These are phyloP conservation scores for Apomyelois bistriatella DNA, from an alignment of 2,888 invertebrate genomes.

Conservation along the genomic window DNA sequence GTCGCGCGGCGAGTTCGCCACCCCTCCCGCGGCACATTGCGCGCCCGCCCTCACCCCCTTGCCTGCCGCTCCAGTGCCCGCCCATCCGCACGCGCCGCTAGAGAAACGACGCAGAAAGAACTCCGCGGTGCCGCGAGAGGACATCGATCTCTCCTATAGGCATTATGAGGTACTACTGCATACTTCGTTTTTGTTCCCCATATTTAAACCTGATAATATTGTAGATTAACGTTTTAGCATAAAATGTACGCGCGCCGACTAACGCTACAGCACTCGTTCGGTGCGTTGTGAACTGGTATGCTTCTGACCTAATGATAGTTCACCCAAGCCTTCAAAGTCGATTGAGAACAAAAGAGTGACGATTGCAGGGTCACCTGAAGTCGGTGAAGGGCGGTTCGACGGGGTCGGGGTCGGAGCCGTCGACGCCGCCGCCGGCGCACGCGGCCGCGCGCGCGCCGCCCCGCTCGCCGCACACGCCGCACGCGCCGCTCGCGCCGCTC, in stretches of 20 bases:
- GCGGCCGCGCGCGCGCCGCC: conserved; percentile 45
- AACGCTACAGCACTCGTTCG: too few relatives aligned
- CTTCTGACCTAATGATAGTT: too few relatives aligned
- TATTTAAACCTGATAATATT: too few relatives aligned
- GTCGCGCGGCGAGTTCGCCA: conserved; percentile 65
- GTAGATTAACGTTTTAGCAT: too few relatives aligned
- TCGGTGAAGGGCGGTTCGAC: conserved; percentile 59
- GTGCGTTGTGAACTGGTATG: too few relatives aligned
- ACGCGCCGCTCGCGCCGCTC: conserved; percentile 54
- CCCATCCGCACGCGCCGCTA: conserved; percentile 39
- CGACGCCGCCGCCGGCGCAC: conserved; percentile 74
- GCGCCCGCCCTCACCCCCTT: conserved; percentile 53
- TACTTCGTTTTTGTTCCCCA: too few relatives aligned
- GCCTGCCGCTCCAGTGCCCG: conserved; percentile 39
- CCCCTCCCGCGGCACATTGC: conserved; percentile 62
- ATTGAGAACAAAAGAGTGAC: background rate
- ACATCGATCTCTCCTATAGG: conserved; percentile 58
- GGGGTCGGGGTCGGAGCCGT: conserved; percentile 73
- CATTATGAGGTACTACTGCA: conserved; percentile 70
- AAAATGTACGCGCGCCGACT: too few relatives aligned
- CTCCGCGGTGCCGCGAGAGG: conserved; percentile 62
- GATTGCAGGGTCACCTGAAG: conserved; percentile 54
- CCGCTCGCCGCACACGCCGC: conserved; percentile 70
- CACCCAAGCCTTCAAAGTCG: too few relatives aligned
- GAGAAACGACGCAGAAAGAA: conserved; percentile 74